A percentile compares a stretch with the other conserved stretches of the same genome.
Conservation (phyloP, 2,888 invertebrate genomes). For the Hirtodrosophila duncani region DNA sequence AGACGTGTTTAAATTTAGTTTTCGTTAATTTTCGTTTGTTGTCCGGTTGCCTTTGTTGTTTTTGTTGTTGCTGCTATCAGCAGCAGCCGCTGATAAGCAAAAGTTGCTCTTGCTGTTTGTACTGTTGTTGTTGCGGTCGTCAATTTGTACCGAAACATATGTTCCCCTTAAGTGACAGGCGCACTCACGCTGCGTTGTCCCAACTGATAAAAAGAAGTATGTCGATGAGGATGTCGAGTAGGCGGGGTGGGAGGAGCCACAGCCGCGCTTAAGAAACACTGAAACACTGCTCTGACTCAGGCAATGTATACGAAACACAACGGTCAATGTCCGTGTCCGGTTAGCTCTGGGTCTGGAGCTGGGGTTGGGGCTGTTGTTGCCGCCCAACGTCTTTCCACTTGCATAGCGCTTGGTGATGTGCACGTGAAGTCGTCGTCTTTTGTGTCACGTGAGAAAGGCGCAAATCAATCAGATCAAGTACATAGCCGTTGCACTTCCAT, state of each 20-base stretch:
- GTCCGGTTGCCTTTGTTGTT: slow-evolving; percentile 25
- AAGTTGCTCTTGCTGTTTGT: slow-evolving; percentile 33
- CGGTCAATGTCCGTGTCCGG: slow-evolving; percentile 16
- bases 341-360: neutral
- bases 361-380: too few relatives aligned
- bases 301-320: slow-evolving; percentile 11
- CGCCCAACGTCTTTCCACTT: too few relatives aligned
- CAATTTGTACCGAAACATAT: slow-evolving; percentile 67
- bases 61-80: slow-evolving; percentile 34
- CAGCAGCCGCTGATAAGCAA: slow-evolving; percentile 52
- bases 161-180: slow-evolving; percentile 64
- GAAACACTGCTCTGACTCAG: too few relatives aligned
- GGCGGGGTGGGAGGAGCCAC: neutral
- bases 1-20: slow-evolving; percentile 69
- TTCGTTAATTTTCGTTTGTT: slow-evolving; percentile 66
- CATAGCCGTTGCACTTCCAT: too few relatives aligned
- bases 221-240: neutral
- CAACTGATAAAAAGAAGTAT: slow-evolving; percentile 26
- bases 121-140: slow-evolving; percentile 51
- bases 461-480: too few relatives aligned
- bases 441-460: too few relatives aligned
- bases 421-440: too few relatives aligned
- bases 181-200: slow-evolving; percentile 49
- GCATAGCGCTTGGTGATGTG: too few relatives aligned
- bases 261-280: too few relatives aligned